Percentiles rank a stretch among this genome's conserved stretches.
phyloP scores from a whole-genome alignment of 2,113 vertebrate species.

The Crotalus viridis region DNA sequence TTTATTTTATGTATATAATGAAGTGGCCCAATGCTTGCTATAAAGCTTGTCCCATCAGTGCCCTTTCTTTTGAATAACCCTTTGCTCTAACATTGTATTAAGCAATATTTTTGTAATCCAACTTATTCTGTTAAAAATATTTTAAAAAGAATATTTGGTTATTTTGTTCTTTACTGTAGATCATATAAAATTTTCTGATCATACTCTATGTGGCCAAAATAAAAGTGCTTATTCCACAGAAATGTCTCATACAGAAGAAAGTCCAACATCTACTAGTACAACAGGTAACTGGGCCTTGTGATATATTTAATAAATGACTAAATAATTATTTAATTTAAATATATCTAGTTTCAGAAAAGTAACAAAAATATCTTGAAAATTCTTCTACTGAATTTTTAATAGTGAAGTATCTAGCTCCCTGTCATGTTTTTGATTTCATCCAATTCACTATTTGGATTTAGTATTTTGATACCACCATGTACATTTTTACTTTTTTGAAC shows the following conservation, averaged over 20 bases:
- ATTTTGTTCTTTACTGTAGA: slow-evolving; percentile 56
- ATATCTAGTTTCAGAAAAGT: not conserved
- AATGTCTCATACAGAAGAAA: slow-evolving; percentile 57
- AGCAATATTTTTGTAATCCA: not conserved
- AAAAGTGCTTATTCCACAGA: slow-evolving; percentile 61
- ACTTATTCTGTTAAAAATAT: not conserved
- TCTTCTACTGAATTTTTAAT: not conserved
- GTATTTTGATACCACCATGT: not conserved
- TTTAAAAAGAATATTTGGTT: slow-evolving; percentile 16
- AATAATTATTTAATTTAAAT: not conserved
- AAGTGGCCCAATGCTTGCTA: not conserved
- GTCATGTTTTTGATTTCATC: not conserved
- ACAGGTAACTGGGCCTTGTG: slow-evolving; percentile 53
- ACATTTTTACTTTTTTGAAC: not conserved
- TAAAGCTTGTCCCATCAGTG: not conserved
- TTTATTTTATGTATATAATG: not conserved
- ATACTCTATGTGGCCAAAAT: slow-evolving; percentile 53
- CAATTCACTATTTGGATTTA: not conserved
- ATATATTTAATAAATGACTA: accelerated
- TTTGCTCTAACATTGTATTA: not conserved
- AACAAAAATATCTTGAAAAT: accelerated
- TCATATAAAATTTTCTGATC: slow-evolving; percentile 56
- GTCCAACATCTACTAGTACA: slow-evolving; percentile 61
- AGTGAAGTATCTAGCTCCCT: not conserved
- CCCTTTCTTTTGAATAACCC: not conserved